Evolutionary conservation across 2,797 vertebrate species (phyloP).

Genomic region (Lutjanus campechanus): DNA sequence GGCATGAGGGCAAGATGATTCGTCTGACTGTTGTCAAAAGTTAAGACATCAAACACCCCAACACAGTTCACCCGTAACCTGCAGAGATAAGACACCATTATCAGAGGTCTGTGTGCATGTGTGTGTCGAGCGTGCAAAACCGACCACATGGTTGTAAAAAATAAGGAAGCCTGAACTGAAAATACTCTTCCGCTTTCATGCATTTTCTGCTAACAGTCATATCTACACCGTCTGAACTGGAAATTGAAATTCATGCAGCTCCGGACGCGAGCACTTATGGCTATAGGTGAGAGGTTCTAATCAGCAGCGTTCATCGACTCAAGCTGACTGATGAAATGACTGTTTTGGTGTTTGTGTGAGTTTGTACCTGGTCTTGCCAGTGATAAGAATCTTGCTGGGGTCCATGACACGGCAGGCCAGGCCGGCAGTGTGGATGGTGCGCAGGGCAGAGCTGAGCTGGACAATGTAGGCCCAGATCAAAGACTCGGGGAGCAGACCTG

Average conservation of each 20-base stretch:
- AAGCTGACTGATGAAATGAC: neutral
- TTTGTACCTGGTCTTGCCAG: slow-evolving; percentile 95
- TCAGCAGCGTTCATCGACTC: neutral
- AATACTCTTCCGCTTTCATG: slow-evolving; percentile 54
- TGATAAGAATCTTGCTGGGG: slow-evolving; percentile 98
- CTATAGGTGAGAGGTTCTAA: neutral
- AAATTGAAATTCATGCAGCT: slow-evolving; percentile 17
- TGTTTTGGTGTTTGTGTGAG: neutral
- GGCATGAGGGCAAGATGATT: slow-evolving; percentile 99
- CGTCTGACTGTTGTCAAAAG: slow-evolving; percentile 98
- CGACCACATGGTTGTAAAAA: slow-evolving; percentile 11
- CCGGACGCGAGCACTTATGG: neutral
- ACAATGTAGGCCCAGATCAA: slow-evolving; percentile 99
- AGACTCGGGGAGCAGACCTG: slow-evolving; percentile 96
- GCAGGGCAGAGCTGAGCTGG: slow-evolving; percentile 96
- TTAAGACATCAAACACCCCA: slow-evolving; percentile 98
- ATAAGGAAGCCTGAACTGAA: slow-evolving; percentile 55
- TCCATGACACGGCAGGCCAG: slow-evolving; percentile 98
- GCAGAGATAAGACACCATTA: slow-evolving; percentile 53
- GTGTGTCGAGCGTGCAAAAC: neutral
- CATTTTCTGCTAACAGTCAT: slow-evolving; percentile 32
- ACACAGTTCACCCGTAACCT: slow-evolving; percentile 94
- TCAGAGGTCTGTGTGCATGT: neutral
- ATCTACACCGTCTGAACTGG: neutral
- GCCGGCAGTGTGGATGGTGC: slow-evolving; percentile 97